These are phyloP conservation scores for Hirtodrosophila histrioides DNA, from an alignment of 2,888 invertebrate genomes.

Conservation along the genomic window DNA sequence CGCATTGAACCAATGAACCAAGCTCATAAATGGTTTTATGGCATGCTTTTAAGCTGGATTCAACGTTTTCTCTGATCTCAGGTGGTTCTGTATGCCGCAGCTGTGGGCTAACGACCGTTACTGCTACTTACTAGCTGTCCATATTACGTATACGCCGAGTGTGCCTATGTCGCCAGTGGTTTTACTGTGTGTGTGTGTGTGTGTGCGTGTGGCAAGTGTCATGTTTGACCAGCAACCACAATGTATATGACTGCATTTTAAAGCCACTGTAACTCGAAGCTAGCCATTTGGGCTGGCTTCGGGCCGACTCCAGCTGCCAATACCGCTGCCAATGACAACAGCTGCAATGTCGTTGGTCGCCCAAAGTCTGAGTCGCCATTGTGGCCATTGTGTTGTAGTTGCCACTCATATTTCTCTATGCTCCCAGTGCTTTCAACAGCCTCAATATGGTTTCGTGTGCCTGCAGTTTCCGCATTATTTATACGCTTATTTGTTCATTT, in stretches of 20 bases:
- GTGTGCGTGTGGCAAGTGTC: conserved; percentile 49
- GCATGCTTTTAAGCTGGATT: conserved; percentile 11
- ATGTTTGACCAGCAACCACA: conserved; percentile 55
- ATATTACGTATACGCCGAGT: conserved; percentile 51
- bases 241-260: conserved; percentile 49
- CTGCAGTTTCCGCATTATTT: conserved; percentile 67
- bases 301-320: conserved; percentile 1
- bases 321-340: conserved; percentile 11
- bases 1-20: conserved; percentile 44
- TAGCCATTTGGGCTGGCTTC: conserved; percentile 41
- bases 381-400: conserved; percentile 14
- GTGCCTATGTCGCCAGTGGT: conserved; percentile 13
- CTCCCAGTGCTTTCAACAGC: conserved; percentile 10
- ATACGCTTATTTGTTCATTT: conserved; percentile 77
- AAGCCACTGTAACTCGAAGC: conserved; percentile 70
- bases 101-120: conserved; percentile 41
- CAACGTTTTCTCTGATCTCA: conserved; percentile 18
- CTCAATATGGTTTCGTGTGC: conserved; percentile 39
- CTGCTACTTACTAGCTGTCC: conserved; percentile 16
- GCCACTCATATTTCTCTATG: conserved; percentile 64
- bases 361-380: conserved; percentile 42
- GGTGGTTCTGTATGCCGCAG: conserved; percentile 31
- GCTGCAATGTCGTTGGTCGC: conserved; percentile 31
- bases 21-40: conserved; percentile 41
- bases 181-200: conserved; percentile 7